A percentile compares a stretch with the other conserved stretches of the same genome.
Evolutionary conservation across 2,888 invertebrate genomes (phyloP).

Genomic region (Harpalus rubripes): DNA sequence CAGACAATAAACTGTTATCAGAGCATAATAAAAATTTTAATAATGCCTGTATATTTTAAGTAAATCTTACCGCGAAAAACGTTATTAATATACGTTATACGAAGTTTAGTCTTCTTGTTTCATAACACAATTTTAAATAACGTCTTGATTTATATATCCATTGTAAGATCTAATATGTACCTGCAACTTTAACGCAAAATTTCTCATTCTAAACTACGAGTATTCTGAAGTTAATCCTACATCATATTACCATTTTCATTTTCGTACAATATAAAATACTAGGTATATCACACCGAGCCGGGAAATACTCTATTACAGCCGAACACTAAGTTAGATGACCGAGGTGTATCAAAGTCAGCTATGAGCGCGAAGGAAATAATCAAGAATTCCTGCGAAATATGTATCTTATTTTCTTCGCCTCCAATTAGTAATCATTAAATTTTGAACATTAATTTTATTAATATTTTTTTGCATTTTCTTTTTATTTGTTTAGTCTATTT

Average conservation of each 20-base stretch:
- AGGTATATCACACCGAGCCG: background rate
- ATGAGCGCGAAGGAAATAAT: too few species aligned
- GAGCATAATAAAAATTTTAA: slow-evolving; percentile 56
- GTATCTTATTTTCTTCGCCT: too few species aligned
- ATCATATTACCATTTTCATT: slow-evolving; percentile 9
- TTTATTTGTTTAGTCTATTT: too few species aligned
- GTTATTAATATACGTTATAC: slow-evolving; percentile 46
- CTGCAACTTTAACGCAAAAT: background rate
- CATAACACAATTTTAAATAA: slow-evolving; percentile 38
- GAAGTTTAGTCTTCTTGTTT: slow-evolving; percentile 11
- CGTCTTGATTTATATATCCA: slow-evolving; percentile 27
- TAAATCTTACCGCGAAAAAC: slow-evolving; percentile 47
- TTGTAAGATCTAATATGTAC: background rate
- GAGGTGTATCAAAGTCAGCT: too few species aligned
- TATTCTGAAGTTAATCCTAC: background rate
- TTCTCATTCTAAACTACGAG: background rate
- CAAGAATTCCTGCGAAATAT: too few species aligned
- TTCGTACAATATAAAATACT: background rate
- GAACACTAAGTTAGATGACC: too few species aligned
- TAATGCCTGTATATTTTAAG: slow-evolving; percentile 58
- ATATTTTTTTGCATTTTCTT: too few species aligned
- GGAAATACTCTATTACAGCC: too few species aligned
- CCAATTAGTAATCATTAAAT: too few species aligned
- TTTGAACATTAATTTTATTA: too few species aligned
- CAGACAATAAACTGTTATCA: slow-evolving; percentile 57